Evolutionary conservation across 2,113 vertebrate species (phyloP), one percentile per base, ranked within the genome.

Genomic region (Gulo gulo): DNA sequence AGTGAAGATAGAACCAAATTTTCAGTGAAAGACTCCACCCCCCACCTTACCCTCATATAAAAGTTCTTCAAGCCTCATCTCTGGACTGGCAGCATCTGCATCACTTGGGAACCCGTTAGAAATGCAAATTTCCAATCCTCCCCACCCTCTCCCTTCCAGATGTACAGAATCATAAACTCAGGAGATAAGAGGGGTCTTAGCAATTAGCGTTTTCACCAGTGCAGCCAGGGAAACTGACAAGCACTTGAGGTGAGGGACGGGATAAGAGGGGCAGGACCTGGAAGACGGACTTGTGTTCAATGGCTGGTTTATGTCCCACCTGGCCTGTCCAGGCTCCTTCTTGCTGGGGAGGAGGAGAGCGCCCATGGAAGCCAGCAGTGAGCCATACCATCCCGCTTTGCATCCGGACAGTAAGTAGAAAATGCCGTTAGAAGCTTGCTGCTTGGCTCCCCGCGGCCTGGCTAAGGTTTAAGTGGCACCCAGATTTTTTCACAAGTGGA

Each of bases 381-480:
- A 63, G 34, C 42, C 18, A 24, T 42, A 36, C 18, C 23, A n/a
- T 42, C 20, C 55, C 8, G 2, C 1, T 67, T 34, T 13, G 2
- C 11, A 12, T 50, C 39, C 42, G 24, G 76, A 31, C 29, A 15
- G 45, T 65, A 42, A 61, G 73, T 42, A 90, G 96, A 78, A 85
- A 96, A 85, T 16, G 55, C 59, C 86, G 39, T 42, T 71, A 31
- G 79, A 29, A 45, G 29, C 42, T 71, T 79, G 88, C 61, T 39
- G 34, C 80, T 87, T 91, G 91, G 36, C 61, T 82, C 61, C 82
- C 71, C 15, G 74, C 36, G 79, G 82, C 83, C 82, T 91, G 95
- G 95, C 74, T 45, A 71, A 91, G 91, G 71, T 73, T 94, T 96
- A 93, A 74, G 88, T 74, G 94, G 88, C 92, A 91, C 95, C 81